These are phyloP conservation scores for Jacana jacana DNA, from an alignment of 2,113 vertebrate species.

Conservation along the genomic window DNA sequence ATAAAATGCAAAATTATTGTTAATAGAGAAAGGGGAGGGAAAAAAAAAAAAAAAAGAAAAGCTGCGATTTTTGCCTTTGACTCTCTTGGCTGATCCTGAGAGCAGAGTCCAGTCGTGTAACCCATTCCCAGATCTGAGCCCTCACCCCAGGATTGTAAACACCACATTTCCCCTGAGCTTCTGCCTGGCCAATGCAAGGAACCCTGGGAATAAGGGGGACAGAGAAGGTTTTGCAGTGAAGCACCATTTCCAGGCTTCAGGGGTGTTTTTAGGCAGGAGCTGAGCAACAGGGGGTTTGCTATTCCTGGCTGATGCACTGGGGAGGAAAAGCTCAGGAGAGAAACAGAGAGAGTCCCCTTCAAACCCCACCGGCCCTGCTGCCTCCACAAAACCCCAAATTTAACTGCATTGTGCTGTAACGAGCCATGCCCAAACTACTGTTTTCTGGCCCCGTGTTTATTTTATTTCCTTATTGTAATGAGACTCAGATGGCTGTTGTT, in stretches of 20 bases:
- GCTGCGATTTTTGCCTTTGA: neutral
- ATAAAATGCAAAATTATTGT: neutral
- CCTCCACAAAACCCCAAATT: slow-evolving; percentile 51
- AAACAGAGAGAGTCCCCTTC: neutral
- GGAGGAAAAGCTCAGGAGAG: neutral
- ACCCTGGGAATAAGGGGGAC: neutral
- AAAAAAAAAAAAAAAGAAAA: too few relatives aligned
- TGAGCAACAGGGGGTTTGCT: neutral
- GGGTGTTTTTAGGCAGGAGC: neutral
- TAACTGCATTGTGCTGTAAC: slow-evolving; percentile 82
- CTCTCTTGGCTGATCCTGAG: neutral
- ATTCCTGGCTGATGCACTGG: neutral
- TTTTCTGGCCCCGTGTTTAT: slow-evolving; percentile 85
- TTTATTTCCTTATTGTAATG: slow-evolving; percentile 89
- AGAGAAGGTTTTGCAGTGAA: neutral
- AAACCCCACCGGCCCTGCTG: neutral
- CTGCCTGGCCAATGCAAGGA: accelerated
- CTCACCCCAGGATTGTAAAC: accelerated
- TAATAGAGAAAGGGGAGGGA: neutral
- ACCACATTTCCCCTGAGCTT: neutral
- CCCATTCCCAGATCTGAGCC: accelerated
- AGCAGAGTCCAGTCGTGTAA: accelerated
- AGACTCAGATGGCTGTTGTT: slow-evolving; percentile 89
- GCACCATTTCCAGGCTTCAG: neutral
- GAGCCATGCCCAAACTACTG: slow-evolving; percentile 84